Conservation (phyloP, 2,113 vertebrate genomes). For the Calonectris borealis region DNA sequence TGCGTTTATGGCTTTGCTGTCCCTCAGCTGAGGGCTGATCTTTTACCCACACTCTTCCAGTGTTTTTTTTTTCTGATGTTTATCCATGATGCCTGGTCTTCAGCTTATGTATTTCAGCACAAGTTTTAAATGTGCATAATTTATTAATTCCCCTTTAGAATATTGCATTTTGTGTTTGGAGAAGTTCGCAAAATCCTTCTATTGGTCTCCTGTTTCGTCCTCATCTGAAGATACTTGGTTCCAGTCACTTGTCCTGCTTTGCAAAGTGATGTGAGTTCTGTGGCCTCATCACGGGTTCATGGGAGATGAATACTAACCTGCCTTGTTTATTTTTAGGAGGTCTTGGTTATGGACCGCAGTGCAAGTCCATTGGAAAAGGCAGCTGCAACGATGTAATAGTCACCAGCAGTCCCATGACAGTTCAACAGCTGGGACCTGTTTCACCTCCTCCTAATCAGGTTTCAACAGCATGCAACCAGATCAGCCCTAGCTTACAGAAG, state of each 20-base stretch:
- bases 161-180: background rate
- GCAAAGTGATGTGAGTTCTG: background rate
- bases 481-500: slow-evolving; percentile 69
- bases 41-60: background rate
- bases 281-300: background rate
- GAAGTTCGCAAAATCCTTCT: background rate
- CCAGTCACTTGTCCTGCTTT: background rate
- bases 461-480: slow-evolving; percentile 70
- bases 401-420: slow-evolving; percentile 79
- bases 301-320: slow-evolving; percentile 52
- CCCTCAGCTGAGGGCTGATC: background rate
- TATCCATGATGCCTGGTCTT: background rate
- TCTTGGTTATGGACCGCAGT: slow-evolving; percentile 68
- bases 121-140: rapidly evolving
- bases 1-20: background rate
- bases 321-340: slow-evolving; percentile 79
- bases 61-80: background rate
- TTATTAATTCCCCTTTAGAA: background rate
- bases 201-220: background rate
- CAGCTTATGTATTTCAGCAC: background rate
- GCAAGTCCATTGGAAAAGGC: slow-evolving; percentile 79
- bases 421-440: slow-evolving; percentile 75
- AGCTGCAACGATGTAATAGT: slow-evolving; percentile 78
- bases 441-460: slow-evolving; percentile 72
- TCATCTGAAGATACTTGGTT: background rate